A percentile compares a stretch with the other conserved stretches of the same genome.
Evolutionary conservation across 2,797 vertebrate species (phyloP).

Genomic region (Podarcis lilfordi): DNA sequence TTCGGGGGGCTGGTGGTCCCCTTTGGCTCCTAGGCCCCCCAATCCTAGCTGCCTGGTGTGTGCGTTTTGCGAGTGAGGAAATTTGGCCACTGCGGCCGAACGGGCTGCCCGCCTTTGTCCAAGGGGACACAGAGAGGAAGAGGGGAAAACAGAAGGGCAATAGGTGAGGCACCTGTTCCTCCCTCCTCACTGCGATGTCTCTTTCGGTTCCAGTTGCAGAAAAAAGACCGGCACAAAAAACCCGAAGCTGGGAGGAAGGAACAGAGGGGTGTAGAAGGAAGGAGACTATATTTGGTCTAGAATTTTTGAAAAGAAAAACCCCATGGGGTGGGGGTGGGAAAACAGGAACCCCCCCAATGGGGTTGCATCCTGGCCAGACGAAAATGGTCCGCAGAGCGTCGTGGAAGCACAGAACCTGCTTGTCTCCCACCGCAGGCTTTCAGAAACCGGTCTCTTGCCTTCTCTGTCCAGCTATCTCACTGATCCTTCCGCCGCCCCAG

Average conservation of each 20-base stretch:
- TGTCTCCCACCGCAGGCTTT: not conserved
- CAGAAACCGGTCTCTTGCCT: not conserved
- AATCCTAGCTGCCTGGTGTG: too few relatives aligned
- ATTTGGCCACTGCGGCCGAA: not conserved
- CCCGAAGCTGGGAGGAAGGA: constrained; percentile 49
- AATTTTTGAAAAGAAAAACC: constrained; percentile 68
- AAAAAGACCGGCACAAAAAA: not conserved
- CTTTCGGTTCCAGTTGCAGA: constrained; percentile 35
- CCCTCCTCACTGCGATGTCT: fast-evolving
- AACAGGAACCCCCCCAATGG: not conserved
- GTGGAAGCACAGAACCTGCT: not conserved
- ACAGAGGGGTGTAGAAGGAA: not conserved
- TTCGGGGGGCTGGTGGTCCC: too few relatives aligned
- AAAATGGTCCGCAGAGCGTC: not conserved
- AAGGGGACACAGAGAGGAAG: too few relatives aligned
- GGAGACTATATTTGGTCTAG: constrained; percentile 73
- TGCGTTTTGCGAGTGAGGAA: not conserved
- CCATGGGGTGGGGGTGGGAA: not conserved
- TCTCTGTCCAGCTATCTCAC: too few relatives aligned
- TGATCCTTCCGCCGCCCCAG: not conserved
- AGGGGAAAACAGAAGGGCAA: too few relatives aligned
- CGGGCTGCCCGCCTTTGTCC: too few relatives aligned
- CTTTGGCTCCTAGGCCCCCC: fast-evolving
- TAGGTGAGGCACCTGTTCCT: not conserved
- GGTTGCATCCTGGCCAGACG: not conserved